phyloP scores from a whole-genome alignment of 1,140 invertebrate genomes.

The Geopemphigus sp. region DNA sequence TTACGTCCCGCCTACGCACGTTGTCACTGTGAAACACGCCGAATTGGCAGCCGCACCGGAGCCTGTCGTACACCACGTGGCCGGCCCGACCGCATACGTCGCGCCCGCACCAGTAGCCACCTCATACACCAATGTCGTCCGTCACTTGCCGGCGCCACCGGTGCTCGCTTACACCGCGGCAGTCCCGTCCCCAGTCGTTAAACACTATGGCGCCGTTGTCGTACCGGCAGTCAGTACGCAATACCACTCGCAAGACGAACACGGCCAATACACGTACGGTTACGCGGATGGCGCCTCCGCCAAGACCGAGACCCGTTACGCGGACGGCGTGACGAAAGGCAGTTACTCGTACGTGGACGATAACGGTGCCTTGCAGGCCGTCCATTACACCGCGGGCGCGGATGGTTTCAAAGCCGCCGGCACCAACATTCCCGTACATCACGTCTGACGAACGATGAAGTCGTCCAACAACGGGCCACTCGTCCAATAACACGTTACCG shows the following conservation, averaged over 20 bases:
- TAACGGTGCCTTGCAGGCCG: slow-evolving; percentile 63
- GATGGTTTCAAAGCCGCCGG: slow-evolving; percentile 66
- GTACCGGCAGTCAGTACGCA: too few species aligned
- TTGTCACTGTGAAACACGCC: slow-evolving; percentile 50
- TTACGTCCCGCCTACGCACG: slow-evolving; percentile 50
- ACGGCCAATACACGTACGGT: slow-evolving; percentile 66
- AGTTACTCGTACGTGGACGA: slow-evolving; percentile 67
- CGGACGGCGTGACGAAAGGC: slow-evolving; percentile 66
- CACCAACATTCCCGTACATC: slow-evolving; percentile 61
- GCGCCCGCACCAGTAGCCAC: not conserved
- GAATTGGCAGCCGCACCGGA: not conserved
- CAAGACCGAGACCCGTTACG: slow-evolving; percentile 63
- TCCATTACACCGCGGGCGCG: slow-evolving; percentile 63
- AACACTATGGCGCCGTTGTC: not conserved
- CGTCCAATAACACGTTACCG: not conserved
- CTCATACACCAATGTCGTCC: slow-evolving; percentile 1
- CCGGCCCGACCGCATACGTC: not conserved
- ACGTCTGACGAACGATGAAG: not conserved
- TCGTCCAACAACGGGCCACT: not conserved
- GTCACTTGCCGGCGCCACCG: not conserved
- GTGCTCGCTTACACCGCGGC: not conserved
- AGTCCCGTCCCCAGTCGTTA: not conserved
- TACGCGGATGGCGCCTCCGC: slow-evolving; percentile 66
- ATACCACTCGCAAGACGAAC: slow-evolving; percentile 64
- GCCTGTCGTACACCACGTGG: too few species aligned